These are phyloP conservation scores for Vimba vimba DNA, from an alignment of 2,113 vertebrate species.

Conservation along the genomic window DNA sequence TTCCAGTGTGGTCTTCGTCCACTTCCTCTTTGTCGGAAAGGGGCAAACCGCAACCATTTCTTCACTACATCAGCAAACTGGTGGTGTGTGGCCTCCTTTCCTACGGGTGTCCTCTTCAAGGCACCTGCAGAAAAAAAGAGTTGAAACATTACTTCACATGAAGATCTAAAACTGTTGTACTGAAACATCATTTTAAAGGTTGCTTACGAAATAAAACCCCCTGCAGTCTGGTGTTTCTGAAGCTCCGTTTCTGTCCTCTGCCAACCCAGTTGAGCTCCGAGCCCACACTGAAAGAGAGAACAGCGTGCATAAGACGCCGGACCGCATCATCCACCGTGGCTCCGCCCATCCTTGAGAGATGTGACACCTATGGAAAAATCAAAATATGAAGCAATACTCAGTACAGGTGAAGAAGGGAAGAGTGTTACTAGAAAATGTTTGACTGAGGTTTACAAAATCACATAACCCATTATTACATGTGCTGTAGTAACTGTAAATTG, in stretches of 20 bases:
- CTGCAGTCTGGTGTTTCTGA: constrained; percentile 67
- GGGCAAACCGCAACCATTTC: constrained; percentile 68
- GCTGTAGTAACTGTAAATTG: neutral
- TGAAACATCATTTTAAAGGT: neutral
- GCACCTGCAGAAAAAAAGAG: constrained; percentile 53
- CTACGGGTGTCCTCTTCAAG: constrained; percentile 67
- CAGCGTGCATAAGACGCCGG: constrained; percentile 65
- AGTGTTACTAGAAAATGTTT: neutral
- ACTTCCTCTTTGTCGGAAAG: constrained; percentile 66
- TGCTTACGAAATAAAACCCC: constrained; percentile 69
- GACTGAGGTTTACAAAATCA: neutral
- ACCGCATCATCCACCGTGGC: constrained; percentile 68
- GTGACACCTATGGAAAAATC: constrained; percentile 59
- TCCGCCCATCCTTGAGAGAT: constrained; percentile 67
- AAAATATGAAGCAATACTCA: neutral
- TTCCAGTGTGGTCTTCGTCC: constrained; percentile 61
- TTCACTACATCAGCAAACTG: constrained; percentile 70
- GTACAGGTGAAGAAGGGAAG: neutral
- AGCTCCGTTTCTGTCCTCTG: constrained; percentile 67
- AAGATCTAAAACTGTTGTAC: neutral
- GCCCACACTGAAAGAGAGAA: constrained; percentile 67
- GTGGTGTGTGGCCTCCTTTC: constrained; percentile 69
- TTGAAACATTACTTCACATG: neutral
- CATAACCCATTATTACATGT: neutral
- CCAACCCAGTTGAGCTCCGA: constrained; percentile 70